Evolutionary conservation across 2,797 vertebrate genomes (phyloP).

Genomic region (Microctenopoma stevenorrisi): DNA sequence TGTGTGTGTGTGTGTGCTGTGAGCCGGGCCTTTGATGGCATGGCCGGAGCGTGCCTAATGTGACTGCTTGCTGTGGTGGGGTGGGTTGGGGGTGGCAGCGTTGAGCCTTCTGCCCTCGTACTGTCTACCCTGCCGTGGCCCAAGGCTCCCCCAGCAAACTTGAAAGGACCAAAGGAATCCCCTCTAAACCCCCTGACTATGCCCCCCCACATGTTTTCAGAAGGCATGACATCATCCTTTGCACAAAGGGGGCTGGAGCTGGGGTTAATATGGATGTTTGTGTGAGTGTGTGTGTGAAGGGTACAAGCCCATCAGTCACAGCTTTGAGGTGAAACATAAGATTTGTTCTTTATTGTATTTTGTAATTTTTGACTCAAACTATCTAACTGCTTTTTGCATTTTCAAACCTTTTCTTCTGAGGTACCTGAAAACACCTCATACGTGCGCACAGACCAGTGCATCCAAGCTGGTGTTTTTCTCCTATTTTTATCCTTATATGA

Average conservation of each 20-base stretch:
- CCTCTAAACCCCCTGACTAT: conserved; percentile 60
- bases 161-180: conserved; percentile 82
- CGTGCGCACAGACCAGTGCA: neutral
- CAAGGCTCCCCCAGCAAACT: conserved; percentile 79
- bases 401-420: conserved; percentile 12
- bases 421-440: neutral
- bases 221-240: conserved; percentile 83
- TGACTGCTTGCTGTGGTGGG: conserved; percentile 74
- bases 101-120: conserved; percentile 77
- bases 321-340: conserved; percentile 17
- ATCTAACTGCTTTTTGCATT: neutral
- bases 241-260: conserved; percentile 74
- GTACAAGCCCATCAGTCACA: conserved; percentile 50
- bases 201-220: conserved; percentile 74
- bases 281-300: conserved; percentile 35
- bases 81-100: conserved; percentile 55
- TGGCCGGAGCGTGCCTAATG: conserved; percentile 83
- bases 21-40: conserved; percentile 78
- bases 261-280: conserved; percentile 68
- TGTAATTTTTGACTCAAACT: neutral
- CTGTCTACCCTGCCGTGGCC: conserved; percentile 75
- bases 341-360: conserved; percentile 17
- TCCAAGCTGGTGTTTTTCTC: conserved; percentile 21
- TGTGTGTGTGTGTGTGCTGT: conserved; percentile 43
- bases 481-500: conserved; percentile 16